Conservation (phyloP, 2,888 invertebrate species). For the Diarsia mendica region DNA sequence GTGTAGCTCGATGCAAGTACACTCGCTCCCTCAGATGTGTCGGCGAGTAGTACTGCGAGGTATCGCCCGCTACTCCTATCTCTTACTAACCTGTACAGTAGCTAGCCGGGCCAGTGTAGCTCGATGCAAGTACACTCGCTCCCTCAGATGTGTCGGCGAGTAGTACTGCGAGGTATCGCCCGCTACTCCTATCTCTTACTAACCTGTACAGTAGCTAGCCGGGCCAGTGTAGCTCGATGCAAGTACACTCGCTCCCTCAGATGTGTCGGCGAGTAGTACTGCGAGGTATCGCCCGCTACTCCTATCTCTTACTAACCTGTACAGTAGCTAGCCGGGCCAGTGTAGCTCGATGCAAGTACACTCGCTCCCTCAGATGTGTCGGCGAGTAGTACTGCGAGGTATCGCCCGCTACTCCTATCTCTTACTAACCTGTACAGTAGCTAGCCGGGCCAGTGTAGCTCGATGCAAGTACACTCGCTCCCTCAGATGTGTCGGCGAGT, state of each 20-base stretch:
- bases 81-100: slow-evolving; percentile 93
- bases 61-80: slow-evolving; percentile 87
- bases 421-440: slow-evolving; percentile 94
- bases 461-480: slow-evolving; percentile 98
- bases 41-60: slow-evolving; percentile 94
- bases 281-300: slow-evolving; percentile 90
- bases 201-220: slow-evolving; percentile 96
- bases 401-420: slow-evolving; percentile 87
- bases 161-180: slow-evolving; percentile 93
- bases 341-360: slow-evolving; percentile 97
- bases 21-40: slow-evolving; percentile 97
- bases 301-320: slow-evolving; percentile 88
- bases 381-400: slow-evolving; percentile 94
- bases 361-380: slow-evolving; percentile 97
- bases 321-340: slow-evolving; percentile 96
- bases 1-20: slow-evolving; percentile 96
- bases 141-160: slow-evolving; percentile 96
- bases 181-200: slow-evolving; percentile 62
- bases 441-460: slow-evolving; percentile 95
- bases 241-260: slow-evolving; percentile 98
- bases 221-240: slow-evolving; percentile 95
- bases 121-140: slow-evolving; percentile 97
- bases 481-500: slow-evolving; percentile 96
- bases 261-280: slow-evolving; percentile 96
- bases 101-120: slow-evolving; percentile 96